Conservation (phyloP, 2,888 invertebrate species). For the Dendrolimus pini region DNA sequence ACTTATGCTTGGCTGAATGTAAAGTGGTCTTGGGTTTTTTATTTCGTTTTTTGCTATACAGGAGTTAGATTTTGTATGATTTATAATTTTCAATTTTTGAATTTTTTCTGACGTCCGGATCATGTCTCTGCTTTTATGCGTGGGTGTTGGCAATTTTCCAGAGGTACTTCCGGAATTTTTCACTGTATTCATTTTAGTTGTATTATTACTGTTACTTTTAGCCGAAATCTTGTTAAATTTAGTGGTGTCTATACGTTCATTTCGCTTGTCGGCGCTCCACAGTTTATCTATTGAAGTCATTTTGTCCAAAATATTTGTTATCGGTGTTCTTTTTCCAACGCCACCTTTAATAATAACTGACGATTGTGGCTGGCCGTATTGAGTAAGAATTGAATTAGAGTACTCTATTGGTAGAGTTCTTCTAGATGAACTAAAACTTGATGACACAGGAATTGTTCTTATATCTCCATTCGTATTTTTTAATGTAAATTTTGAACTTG, state of each 20-base stretch:
- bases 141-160: conserved; percentile 27
- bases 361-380: conserved; percentile 34
- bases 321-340: conserved; percentile 66
- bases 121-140: conserved; percentile 66
- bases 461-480: conserved; percentile 29
- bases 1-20: conserved; percentile 34
- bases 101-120: conserved; percentile 64
- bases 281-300: conserved; percentile 75
- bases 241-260: conserved; percentile 55
- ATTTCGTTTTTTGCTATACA: conserved; percentile 35
- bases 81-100: conserved; percentile 52
- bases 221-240: conserved; percentile 41
- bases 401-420: conserved; percentile 65
- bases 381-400: conserved; percentile 37
- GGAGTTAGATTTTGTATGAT: conserved; percentile 48
- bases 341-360: conserved; percentile 65
- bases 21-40: conserved; percentile 32
- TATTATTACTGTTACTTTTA: conserved; percentile 23
- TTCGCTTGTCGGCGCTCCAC: conserved; percentile 68
- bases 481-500: conserved; percentile 20
- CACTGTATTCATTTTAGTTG: conserved; percentile 20
- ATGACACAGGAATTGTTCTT: conserved; percentile 42
- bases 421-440: conserved; percentile 65
- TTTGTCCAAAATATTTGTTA: conserved; percentile 67
- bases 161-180: conserved; percentile 16